Evolutionary conservation across 2,113 vertebrate genomes (phyloP).

Genomic region (Passer montanus): DNA sequence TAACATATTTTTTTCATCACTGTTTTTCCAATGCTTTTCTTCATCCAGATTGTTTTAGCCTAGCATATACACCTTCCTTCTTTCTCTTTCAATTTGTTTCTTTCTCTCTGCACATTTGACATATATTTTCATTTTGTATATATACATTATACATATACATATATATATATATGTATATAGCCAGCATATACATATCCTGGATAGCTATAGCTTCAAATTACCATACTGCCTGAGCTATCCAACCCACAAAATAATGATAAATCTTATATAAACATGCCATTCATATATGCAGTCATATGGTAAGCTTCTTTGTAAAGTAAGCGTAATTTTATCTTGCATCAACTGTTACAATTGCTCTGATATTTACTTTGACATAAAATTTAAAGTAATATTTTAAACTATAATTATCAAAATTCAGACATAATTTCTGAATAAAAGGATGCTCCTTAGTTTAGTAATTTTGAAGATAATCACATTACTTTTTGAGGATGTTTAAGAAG

Average conservation of each 20-base stretch:
- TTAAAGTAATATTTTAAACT: not conserved
- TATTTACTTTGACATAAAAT: not conserved
- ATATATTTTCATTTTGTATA: not conserved
- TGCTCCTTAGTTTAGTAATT: not conserved
- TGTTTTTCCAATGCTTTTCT: not conserved
- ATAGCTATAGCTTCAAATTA: not conserved
- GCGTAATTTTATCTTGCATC: not conserved
- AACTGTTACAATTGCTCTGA: not conserved
- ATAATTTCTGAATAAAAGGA: not conserved
- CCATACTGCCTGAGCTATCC: not conserved
- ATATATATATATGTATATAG: not conserved
- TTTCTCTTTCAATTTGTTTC: not conserved
- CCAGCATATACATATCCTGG: not conserved
- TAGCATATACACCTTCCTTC: not conserved
- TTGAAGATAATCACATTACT: not conserved
- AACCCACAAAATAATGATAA: not conserved
- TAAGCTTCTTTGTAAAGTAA: not conserved
- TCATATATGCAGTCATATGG: not conserved
- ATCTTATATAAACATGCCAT: not conserved
- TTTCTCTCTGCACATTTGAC: not conserved
- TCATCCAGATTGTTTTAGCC: not conserved
- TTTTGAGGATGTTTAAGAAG: conserved; percentile 1
- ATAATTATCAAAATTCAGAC: not conserved
- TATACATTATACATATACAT: not conserved
- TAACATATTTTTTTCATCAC: not conserved